phyloP scores from a whole-genome alignment of 2,888 invertebrate genomes.

The Limnephilus auricula region DNA sequence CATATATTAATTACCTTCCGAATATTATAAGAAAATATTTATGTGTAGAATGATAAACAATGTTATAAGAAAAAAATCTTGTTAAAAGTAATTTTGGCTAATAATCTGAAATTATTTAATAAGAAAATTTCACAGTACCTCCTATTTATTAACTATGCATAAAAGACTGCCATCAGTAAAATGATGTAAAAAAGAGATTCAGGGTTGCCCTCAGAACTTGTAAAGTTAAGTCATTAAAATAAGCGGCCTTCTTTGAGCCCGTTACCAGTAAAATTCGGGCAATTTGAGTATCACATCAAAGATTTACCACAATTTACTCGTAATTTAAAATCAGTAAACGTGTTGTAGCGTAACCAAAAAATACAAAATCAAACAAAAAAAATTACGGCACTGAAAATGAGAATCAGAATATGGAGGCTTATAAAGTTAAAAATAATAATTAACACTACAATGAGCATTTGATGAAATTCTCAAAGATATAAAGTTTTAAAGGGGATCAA shows the following conservation, averaged over 20 bases:
- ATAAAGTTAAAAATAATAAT: constrained; percentile 25
- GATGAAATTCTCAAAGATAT: constrained; percentile 59
- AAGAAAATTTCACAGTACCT: neutral
- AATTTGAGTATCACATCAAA: constrained; percentile 42
- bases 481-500: constrained; percentile 61
- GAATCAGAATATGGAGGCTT: neutral
- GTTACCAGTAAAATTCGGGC: constrained; percentile 16
- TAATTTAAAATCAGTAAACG: constrained; percentile 33
- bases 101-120: neutral
- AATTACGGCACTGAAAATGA: neutral
- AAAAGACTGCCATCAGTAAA: neutral
- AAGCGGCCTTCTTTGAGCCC: constrained; percentile 26
- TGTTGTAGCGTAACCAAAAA: constrained; percentile 6
- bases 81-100: neutral
- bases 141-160: neutral
- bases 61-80: neutral
- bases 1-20: constrained; percentile 26
- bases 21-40: neutral
- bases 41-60: neutral
- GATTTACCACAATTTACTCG: constrained; percentile 21
- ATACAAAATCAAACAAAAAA: neutral
- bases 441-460: constrained; percentile 58
- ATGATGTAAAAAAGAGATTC: neutral
- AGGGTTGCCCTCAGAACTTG: neutral
- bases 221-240: constrained; percentile 40